These are phyloP conservation scores for Paelopatides confundens DNA, from an alignment of 53 echinoderm and acorn worm genomes.

Conservation along the genomic window DNA sequence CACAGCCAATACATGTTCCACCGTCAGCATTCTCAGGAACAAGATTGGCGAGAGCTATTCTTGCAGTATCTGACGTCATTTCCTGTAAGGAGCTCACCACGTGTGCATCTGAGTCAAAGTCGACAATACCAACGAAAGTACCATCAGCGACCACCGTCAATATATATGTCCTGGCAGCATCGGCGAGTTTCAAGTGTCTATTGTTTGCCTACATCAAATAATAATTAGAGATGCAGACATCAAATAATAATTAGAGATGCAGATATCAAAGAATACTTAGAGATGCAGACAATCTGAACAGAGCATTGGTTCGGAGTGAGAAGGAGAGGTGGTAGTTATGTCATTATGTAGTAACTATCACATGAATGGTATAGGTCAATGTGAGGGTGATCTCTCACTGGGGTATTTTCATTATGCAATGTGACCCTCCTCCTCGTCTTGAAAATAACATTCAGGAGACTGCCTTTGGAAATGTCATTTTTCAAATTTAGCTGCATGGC, in stretches of 20 bases:
- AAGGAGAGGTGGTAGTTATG: too few species aligned
- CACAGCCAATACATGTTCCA: conserved; percentile 73
- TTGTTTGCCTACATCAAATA: not conserved
- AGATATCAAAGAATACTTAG: too few species aligned
- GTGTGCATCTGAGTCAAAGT: not conserved
- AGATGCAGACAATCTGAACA: not conserved
- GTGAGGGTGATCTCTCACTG: too few species aligned
- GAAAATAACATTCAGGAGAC: too few species aligned
- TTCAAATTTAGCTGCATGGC: too few species aligned
- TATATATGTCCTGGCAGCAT: not conserved
- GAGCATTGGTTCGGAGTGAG: too few species aligned
- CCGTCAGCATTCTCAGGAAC: conserved; percentile 47
- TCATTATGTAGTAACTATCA: too few species aligned
- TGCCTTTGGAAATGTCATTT: too few species aligned
- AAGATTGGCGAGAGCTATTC: conserved; percentile 12
- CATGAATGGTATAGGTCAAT: not conserved
- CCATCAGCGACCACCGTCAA: not conserved
- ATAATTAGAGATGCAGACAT: too few species aligned
- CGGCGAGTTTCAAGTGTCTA: not conserved
- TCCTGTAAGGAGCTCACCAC: not conserved
- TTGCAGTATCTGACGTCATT: conserved; percentile 18
- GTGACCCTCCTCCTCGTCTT: too few species aligned
- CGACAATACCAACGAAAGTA: not conserved
- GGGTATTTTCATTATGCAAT: too few species aligned
- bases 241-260: too few species aligned